These are phyloP conservation scores for Pachydiplax longipennis DNA, from an alignment of 2,888 invertebrate genomes.

Conservation along the genomic window DNA sequence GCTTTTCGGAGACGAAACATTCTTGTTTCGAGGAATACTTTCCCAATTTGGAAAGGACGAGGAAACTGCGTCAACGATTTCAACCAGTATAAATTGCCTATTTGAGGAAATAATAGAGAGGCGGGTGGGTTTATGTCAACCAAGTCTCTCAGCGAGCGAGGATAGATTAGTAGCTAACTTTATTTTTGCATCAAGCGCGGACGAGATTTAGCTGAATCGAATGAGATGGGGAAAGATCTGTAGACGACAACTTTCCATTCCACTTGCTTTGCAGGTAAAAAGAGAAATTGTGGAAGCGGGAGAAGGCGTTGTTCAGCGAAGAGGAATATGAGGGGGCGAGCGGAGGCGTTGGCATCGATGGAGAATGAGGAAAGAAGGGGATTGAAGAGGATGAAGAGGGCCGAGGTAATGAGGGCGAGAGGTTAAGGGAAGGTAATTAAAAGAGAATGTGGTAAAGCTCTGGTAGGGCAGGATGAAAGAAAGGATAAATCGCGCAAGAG, in stretches of 20 bases:
- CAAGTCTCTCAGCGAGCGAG: background rate
- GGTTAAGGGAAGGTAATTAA: background rate
- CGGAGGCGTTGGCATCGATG: no score
- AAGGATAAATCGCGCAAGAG: background rate
- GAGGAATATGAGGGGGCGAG: no score
- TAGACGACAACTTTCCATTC: constrained; percentile 1
- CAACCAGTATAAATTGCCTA: background rate
- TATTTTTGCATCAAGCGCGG: background rate
- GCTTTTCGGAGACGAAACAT: no score
- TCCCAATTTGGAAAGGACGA: background rate
- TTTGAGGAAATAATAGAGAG: background rate
- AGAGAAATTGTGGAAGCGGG: background rate
- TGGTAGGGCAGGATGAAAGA: background rate
- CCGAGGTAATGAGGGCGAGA: background rate
- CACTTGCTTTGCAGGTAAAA: background rate
- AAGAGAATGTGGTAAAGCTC: background rate
- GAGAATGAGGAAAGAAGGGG: background rate
- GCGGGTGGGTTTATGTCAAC: background rate
- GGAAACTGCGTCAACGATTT: background rate
- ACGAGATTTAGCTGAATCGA: background rate
- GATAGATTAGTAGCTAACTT: background rate
- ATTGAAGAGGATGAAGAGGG: background rate
- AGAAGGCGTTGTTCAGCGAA: background rate
- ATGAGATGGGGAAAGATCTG: background rate
- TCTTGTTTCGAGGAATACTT: no score